Conservation (phyloP, 2,797 vertebrate genomes). For the Sebastes iracundus region DNA sequence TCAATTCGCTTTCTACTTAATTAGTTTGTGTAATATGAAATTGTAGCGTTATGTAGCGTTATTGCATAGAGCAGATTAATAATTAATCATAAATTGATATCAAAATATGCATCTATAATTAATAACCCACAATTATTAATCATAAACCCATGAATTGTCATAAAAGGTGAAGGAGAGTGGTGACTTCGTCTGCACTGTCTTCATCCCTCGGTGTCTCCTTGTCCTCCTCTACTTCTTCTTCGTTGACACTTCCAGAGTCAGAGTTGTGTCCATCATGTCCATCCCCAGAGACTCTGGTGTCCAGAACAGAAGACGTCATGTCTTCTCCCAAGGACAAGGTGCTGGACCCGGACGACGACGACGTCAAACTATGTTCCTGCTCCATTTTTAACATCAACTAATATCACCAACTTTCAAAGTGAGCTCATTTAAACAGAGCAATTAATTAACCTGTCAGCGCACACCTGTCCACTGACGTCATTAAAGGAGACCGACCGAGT, state of each 20-base stretch:
- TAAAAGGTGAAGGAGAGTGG: too few species aligned
- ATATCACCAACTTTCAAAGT: too few species aligned
- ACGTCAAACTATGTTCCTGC: background rate
- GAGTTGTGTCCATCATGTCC: conserved; percentile 5
- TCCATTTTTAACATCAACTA: conserved; percentile 45
- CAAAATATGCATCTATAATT: too few species aligned
- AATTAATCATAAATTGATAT: too few species aligned
- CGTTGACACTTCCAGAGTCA: conserved; percentile 15
- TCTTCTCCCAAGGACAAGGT: conserved; percentile 70
- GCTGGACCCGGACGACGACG: conserved; percentile 60
- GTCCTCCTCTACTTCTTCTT: conserved; percentile 17
- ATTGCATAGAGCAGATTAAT: too few species aligned
- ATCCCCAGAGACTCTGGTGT: conserved; percentile 11
- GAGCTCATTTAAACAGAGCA: background rate
- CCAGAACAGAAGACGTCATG: background rate
- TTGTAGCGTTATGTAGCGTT: too few species aligned
- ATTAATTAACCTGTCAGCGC: conserved; percentile 33
- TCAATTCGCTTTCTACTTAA: conserved; percentile 32
- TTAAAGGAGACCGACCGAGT: background rate
- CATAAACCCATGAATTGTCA: too few species aligned
- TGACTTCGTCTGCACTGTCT: conserved; percentile 63
- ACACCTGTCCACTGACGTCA: conserved; percentile 51
- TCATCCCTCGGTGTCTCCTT: conserved; percentile 35
- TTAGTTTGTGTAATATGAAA: too few species aligned
- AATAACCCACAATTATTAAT: too few species aligned